These are phyloP conservation scores for Caerostris extrusa DNA, from an alignment of 1,140 invertebrate species.

Conservation along the genomic window DNA sequence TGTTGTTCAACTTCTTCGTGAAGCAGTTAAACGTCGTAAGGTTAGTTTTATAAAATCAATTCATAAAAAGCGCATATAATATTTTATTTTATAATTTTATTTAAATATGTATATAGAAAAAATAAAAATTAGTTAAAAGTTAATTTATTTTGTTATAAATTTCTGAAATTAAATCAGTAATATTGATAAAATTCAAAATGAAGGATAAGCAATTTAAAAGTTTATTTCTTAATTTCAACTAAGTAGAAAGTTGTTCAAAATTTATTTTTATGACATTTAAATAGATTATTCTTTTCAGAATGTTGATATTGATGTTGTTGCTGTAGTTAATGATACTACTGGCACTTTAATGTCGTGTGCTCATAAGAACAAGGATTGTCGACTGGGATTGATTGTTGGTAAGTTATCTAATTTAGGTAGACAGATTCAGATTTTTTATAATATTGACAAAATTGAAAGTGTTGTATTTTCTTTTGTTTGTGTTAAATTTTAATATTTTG, in stretches of 20 bases:
- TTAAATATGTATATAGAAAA: not conserved
- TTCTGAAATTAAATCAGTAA: not conserved
- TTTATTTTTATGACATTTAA: not conserved
- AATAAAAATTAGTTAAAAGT: not conserved
- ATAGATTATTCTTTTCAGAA: conserved; percentile 81
- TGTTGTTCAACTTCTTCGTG: conserved; percentile 90
- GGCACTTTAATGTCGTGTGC: conserved; percentile 99
- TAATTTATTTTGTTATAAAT: not conserved
- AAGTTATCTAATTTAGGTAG: not conserved
- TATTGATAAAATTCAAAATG: no score
- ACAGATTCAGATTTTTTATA: not conserved
- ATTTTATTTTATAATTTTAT: no score
- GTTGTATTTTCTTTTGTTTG: not conserved
- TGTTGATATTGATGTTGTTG: conserved; percentile 93
- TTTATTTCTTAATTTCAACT: no score
- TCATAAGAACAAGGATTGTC: conserved; percentile 92
- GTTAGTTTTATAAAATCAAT: conserved; percentile 24
- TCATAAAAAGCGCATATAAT: no score
- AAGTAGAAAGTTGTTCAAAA: no score
- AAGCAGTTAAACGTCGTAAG: conserved; percentile 89
- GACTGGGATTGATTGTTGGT: conserved; percentile 94
- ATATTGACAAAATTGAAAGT: not conserved
- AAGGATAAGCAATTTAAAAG: no score
- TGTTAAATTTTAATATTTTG: not conserved
- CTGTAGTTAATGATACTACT: conserved; percentile 97